Evolutionary conservation across 30 jellyfish, hydroid and myxozoan species (phyloP), one percentile per base, ranked within the genome.

Genomic region (Sanderia malayensis): DNA sequence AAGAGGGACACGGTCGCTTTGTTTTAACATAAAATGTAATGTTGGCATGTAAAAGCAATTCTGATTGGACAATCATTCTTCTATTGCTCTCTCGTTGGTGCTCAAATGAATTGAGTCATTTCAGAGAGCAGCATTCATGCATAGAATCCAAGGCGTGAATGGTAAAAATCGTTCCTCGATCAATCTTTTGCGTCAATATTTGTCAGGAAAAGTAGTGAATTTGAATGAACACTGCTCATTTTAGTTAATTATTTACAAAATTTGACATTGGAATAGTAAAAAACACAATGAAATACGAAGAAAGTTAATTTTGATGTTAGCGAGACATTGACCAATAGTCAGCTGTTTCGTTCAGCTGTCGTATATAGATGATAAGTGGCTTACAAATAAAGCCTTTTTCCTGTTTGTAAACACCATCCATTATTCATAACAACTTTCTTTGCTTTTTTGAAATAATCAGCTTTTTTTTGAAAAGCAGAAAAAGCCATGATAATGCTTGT

Each of bases 371-470:
- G 76, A 67, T 68, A 76, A 66, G 78, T 47, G 44, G 34, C 71
- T 55, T 17, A 33, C 82, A 66, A 78, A 44, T 61, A 78, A 23
- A 78, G 53, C 89, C 52, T 47, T 78, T 55, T 46, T 65, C 45
- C 37, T 67, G 22, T 49, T 71, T 7, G 71, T 66, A 78, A 78
- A 78, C 71, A 78, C n/a, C n/a, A 78, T 78, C 66, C 64, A 78
- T 78, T 18, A 78, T 78, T 32, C 19, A 78, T 78, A 26, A 23
- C 19, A 25, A 58, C 44, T n/a, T 24, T 28, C 69, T 47, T 66
- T 30, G 57, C 71, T 45, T 11, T 58, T 53, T 58, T 31, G 76
- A 31, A 24, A 20, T 20, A 18, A 31, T 23, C 23, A 25, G 26
- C 55, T 29, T 71, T 71, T 49, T 24, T 4, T 9, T 49, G 23